Conservation (phyloP, 2,113 vertebrate species). For the Lycaon pictus region DNA sequence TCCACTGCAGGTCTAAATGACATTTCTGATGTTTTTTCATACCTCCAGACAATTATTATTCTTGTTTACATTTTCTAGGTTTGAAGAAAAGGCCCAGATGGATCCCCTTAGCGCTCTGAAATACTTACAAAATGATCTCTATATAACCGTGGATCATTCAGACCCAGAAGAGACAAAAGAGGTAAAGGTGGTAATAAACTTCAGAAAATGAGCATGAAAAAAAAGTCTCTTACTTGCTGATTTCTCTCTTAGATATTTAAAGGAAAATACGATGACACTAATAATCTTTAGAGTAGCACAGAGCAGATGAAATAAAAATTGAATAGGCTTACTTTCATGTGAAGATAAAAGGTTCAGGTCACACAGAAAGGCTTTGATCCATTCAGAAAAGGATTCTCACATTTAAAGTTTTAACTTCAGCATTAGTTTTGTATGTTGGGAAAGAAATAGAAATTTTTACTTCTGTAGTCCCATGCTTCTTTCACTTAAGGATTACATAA, state of each 20-base stretch:
- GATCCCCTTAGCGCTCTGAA: slow-evolving; percentile 97
- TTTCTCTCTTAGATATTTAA: slow-evolving; percentile 55
- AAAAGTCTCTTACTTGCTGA: neutral
- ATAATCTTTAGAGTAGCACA: slow-evolving; percentile 27
- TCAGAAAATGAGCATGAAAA: slow-evolving; percentile 14
- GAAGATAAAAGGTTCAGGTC: neutral
- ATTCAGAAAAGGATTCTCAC: slow-evolving; percentile 27
- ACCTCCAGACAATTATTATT: slow-evolving; percentile 24
- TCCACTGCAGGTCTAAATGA: neutral
- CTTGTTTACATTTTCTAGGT: slow-evolving; percentile 88
- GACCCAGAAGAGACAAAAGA: slow-evolving; percentile 98
- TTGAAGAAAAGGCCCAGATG: slow-evolving; percentile 98
- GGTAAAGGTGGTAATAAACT: slow-evolving; percentile 85
- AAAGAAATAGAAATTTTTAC: slow-evolving; percentile 46
- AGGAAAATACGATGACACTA: slow-evolving; percentile 10
- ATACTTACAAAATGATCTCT: slow-evolving; percentile 98
- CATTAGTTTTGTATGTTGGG: slow-evolving; percentile 4
- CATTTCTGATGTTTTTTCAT: slow-evolving; percentile 22
- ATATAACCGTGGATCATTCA: slow-evolving; percentile 97
- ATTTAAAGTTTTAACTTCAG: slow-evolving; percentile 42
- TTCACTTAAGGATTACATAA: slow-evolving; percentile 12
- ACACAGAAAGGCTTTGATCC: neutral
- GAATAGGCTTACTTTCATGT: slow-evolving; percentile 23
- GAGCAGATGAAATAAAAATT: slow-evolving; percentile 35
- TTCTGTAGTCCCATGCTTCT: neutral